A percentile compares a stretch with the other conserved stretches of the same genome.
Conservation (phyloP, 1,140 invertebrate species). For the Scaptodrosophila lebanonensis region DNA sequence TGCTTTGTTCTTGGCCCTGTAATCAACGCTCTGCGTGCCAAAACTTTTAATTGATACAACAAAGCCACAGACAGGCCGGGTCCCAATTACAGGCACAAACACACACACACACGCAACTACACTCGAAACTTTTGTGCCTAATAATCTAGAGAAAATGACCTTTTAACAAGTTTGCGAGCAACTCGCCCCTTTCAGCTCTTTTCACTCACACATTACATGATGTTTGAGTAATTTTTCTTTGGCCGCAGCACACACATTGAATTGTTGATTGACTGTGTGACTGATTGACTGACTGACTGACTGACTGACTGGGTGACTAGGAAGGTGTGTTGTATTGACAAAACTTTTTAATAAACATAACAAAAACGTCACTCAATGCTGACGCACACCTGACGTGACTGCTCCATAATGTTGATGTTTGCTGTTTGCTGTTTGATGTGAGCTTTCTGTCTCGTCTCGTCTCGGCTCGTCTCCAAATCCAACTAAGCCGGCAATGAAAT, state of each 20-base stretch:
- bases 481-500: slow-evolving; percentile 40
- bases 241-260: no score
- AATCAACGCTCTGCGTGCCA: not conserved
- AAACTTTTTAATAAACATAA: slow-evolving; percentile 52
- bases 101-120: not conserved
- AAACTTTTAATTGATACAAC: slow-evolving; percentile 60
- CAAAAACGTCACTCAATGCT: slow-evolving; percentile 37
- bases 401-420: slow-evolving; percentile 1
- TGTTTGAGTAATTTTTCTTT: slow-evolving; percentile 16
- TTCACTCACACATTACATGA: slow-evolving; percentile 14
- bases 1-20: slow-evolving; percentile 12
- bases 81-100: slow-evolving; percentile 19
- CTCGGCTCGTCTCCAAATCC: not conserved
- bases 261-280: slow-evolving; percentile 22
- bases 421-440: slow-evolving; percentile 3
- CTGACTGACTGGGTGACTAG: not conserved
- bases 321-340: slow-evolving; percentile 35
- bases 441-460: not conserved
- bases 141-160: slow-evolving; percentile 25
- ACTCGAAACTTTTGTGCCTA: no score
- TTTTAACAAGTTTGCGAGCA: slow-evolving; percentile 55
- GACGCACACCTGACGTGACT: slow-evolving; percentile 23
- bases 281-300: not conserved
- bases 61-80: slow-evolving; percentile 7
- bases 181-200: no score